Evolutionary conservation across 2,888 invertebrate genomes (phyloP).

Genomic region (Nomada hirtipes): DNA sequence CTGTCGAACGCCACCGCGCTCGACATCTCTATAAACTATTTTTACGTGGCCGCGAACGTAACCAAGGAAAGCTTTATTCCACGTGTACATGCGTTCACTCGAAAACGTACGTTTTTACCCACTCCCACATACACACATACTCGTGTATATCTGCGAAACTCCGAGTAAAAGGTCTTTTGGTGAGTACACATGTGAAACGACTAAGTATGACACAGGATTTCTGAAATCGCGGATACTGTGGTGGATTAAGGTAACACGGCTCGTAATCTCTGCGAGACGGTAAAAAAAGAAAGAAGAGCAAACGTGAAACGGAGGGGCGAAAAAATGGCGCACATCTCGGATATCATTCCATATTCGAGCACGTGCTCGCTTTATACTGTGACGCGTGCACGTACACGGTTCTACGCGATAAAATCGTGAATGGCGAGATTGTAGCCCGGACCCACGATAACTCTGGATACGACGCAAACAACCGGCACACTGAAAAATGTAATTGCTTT

Average conservation of each 20-base stretch:
- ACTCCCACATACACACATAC: no score
- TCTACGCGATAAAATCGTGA: slow-evolving; percentile 44
- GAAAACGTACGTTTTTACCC: not conserved
- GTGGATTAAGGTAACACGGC: slow-evolving; percentile 32
- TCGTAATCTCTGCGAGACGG: slow-evolving; percentile 28
- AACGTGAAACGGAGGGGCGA: slow-evolving; percentile 10
- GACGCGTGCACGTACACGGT: slow-evolving; percentile 24
- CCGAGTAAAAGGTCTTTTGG: not conserved
- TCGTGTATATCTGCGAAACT: not conserved
- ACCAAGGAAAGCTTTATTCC: slow-evolving; percentile 16
- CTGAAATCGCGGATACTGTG: slow-evolving; percentile 4
- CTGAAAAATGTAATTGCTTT: slow-evolving; percentile 49
- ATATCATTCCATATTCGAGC: slow-evolving; percentile 35
- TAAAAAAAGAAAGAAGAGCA: slow-evolving; percentile 16
- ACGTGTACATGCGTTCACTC: not conserved
- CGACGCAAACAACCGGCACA: slow-evolving; percentile 25
- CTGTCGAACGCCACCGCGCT: slow-evolving; percentile 35
- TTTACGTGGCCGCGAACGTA: slow-evolving; percentile 9
- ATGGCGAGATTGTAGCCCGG: slow-evolving; percentile 37
- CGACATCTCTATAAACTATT: slow-evolving; percentile 33
- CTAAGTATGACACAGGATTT: not conserved
- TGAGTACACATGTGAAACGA: not conserved
- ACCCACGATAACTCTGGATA: slow-evolving; percentile 39
- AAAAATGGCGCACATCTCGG: slow-evolving; percentile 16
- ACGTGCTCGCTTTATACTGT: slow-evolving; percentile 39